Percentiles rank a stretch among this genome's conserved stretches.
phyloP scores from a whole-genome alignment of 2,113 vertebrate species.

The Pseudorasbora parva region DNA sequence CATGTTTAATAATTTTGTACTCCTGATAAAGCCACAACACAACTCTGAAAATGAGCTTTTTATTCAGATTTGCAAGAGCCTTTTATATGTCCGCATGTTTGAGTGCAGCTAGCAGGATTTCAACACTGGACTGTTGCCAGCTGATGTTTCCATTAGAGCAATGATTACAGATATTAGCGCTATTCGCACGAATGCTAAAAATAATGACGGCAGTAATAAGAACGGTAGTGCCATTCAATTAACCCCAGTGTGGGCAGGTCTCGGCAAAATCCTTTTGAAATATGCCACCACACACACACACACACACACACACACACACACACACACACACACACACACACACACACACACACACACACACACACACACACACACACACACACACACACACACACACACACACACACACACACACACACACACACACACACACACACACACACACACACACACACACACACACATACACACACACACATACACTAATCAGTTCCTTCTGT shows the following conservation, averaged over 20 bases:
- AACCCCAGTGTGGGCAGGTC: conserved; percentile 35
- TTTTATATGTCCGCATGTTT: background rate
- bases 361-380: conserved; percentile 18
- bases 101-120: background rate
- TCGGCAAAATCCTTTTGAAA: conserved; percentile 3
- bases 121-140: background rate
- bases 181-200: conserved; percentile 44
- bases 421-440: conserved; percentile 18
- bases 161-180: conserved; percentile 36
- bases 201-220: conserved; percentile 48
- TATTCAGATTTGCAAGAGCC: background rate
- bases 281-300: conserved; percentile 11
- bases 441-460: conserved; percentile 22
- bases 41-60: background rate
- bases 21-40: too few species aligned
- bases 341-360: conserved; percentile 2
- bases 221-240: conserved; percentile 41
- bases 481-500: conserved; percentile 65
- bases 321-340: conserved; percentile 22
- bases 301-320: conserved; percentile 18
- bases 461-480: conserved; percentile 2
- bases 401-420: conserved; percentile 2
- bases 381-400: conserved; percentile 22
- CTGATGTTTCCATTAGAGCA: conserved; percentile 35
- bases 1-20: background rate